phyloP scores from a whole-genome alignment of 2,113 vertebrate genomes.

The Isichthys henryi region DNA sequence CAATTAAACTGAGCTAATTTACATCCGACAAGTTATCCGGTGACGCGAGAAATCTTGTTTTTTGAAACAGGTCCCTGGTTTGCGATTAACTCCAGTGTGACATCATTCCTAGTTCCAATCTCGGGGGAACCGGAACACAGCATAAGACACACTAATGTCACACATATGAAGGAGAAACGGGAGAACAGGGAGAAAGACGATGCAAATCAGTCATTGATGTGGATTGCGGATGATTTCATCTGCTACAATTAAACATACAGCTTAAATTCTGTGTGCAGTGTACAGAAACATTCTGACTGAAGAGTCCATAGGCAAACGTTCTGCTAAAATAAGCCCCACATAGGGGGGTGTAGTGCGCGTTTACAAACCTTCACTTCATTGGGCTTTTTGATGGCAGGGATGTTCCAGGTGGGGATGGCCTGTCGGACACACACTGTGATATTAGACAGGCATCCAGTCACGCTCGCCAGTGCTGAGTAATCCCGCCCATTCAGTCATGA shows the following conservation, averaged over 20 bases:
- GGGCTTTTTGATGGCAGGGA: conserved; percentile 76
- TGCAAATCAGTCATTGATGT: not conserved
- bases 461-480: not conserved
- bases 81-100: too few species aligned
- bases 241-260: not conserved
- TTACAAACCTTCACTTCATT: conserved; percentile 65
- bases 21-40: too few species aligned
- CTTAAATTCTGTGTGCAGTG: not conserved
- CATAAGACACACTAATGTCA: not conserved
- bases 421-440: conserved; percentile 30
- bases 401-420: conserved; percentile 77
- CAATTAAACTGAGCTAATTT: too few species aligned
- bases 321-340: not conserved
- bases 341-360: not conserved
- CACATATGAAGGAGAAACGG: not conserved
- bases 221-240: not conserved
- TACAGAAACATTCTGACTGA: not conserved
- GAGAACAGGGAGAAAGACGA: not conserved
- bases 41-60: too few species aligned
- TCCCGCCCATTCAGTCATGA: not conserved
- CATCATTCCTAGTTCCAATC: too few species aligned
- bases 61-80: too few species aligned
- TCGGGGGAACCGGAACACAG: too few species aligned
- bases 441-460: not conserved
- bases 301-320: not conserved